Evolutionary conservation across 2,797 vertebrate species (phyloP).

Genomic region (Smutsia gigantea): DNA sequence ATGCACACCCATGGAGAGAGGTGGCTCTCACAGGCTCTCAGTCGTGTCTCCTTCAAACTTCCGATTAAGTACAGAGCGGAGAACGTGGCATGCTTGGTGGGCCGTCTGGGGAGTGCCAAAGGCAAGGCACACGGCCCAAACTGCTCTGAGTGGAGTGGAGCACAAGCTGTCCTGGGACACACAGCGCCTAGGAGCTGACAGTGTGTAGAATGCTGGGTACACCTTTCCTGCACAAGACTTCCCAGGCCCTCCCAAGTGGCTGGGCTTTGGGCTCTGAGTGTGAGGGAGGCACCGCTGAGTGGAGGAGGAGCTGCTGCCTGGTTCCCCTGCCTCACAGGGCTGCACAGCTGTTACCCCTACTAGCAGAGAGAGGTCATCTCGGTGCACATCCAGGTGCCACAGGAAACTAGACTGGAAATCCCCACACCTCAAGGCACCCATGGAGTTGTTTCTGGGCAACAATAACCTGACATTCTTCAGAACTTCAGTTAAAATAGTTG

Average conservation of each 20-base stretch:
- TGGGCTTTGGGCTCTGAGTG: background rate
- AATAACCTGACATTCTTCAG: background rate
- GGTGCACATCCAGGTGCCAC: background rate
- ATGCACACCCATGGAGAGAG: background rate
- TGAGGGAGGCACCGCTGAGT: background rate
- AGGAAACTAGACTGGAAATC: background rate
- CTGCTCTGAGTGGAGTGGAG: background rate
- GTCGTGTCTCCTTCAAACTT: background rate
- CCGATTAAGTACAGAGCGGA: background rate
- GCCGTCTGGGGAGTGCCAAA: background rate
- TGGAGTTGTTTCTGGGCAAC: background rate
- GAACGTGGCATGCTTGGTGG: background rate
- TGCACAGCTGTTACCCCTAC: background rate
- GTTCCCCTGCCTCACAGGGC: background rate
- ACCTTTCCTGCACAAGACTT: background rate
- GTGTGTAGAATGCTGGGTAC: accelerated
- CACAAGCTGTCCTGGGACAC: background rate
- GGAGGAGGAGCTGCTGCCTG: background rate
- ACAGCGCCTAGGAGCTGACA: background rate
- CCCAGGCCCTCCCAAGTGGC: background rate
- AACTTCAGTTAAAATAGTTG: background rate
- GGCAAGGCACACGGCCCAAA: background rate
- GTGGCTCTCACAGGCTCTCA: background rate
- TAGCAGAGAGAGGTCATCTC: background rate
- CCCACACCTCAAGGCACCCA: background rate